A percentile compares a stretch with the other conserved stretches of the same genome.
These are phyloP conservation scores for Temnothorax ravouxi DNA, from an alignment of 2,888 invertebrate species.

Conservation along the genomic window DNA sequence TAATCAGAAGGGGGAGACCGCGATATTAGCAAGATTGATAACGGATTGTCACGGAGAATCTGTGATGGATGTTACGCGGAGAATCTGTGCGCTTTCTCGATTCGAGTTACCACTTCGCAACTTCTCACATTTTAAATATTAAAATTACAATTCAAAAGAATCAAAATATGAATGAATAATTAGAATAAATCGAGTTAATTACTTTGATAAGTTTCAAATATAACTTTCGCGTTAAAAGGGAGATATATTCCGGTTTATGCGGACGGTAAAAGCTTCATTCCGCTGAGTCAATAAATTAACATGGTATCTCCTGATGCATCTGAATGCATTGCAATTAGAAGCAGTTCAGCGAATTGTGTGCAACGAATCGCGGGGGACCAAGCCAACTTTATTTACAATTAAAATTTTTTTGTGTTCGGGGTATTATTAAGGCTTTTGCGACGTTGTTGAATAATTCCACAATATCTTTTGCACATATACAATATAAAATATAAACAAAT, in stretches of 20 bases:
- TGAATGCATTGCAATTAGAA: slow-evolving; percentile 77
- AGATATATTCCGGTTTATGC: slow-evolving; percentile 1
- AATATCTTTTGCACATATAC: neutral
- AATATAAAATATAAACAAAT: neutral
- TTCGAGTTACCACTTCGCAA: slow-evolving; percentile 13
- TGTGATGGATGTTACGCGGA: slow-evolving; percentile 69
- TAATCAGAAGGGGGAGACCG: slow-evolving; percentile 71
- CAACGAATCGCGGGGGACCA: neutral
- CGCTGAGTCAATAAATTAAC: slow-evolving; percentile 77
- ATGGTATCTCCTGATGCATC: slow-evolving; percentile 66
- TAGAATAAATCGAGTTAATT: slow-evolving; percentile 48
- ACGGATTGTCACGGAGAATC: slow-evolving; percentile 74
- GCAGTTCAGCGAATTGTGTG: neutral
- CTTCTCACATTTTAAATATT: slow-evolving; percentile 30
- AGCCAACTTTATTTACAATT: neutral
- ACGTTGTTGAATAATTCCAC: neutral
- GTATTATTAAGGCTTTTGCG: neutral
- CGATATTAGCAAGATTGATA: slow-evolving; percentile 80
- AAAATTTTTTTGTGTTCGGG: neutral
- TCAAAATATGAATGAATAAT: slow-evolving; percentile 4
- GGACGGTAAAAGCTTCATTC: slow-evolving; percentile 49
- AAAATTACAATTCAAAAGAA: neutral
- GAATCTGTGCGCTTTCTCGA: slow-evolving; percentile 61
- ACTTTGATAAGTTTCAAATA: neutral
- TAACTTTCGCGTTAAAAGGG: neutral